These are phyloP conservation scores for Austrolebias charrua DNA, from an alignment of 2,797 vertebrate species.

Conservation along the genomic window DNA sequence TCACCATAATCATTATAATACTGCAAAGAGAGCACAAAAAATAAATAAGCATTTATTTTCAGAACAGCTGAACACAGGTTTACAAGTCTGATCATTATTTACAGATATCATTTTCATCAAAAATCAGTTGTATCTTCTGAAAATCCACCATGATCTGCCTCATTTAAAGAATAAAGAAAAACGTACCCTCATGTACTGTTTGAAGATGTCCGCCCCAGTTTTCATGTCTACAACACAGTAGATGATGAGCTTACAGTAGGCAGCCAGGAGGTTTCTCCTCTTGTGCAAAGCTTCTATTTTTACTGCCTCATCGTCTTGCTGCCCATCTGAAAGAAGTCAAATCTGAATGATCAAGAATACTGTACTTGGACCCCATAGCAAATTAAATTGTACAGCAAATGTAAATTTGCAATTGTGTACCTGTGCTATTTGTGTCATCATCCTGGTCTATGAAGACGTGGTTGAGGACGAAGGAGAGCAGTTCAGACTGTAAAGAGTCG, in stretches of 20 bases:
- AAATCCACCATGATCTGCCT: background rate
- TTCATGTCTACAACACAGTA: slow-evolving; percentile 99
- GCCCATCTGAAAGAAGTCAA: slow-evolving; percentile 82
- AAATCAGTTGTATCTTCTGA: background rate
- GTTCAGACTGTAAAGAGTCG: slow-evolving; percentile 92
- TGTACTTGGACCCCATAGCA: background rate
- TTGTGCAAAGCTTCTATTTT: slow-evolving; percentile 99
- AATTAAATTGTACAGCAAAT: background rate
- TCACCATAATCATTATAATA: slow-evolving; percentile 99
- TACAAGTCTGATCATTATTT: too few species aligned
- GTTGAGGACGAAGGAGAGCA: slow-evolving; percentile 97
- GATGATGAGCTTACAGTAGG: slow-evolving; percentile 98
- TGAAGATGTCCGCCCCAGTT: slow-evolving; percentile 98
- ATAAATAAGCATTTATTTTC: background rate
- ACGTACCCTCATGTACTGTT: slow-evolving; percentile 98
- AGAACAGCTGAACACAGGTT: background rate
- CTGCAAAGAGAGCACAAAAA: slow-evolving; percentile 62
- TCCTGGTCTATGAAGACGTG: slow-evolving; percentile 99
- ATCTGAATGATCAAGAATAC: background rate
- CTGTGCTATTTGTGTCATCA: slow-evolving; percentile 94
- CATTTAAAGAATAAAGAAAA: background rate
- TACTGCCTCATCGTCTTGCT: slow-evolving; percentile 97
- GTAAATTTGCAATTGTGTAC: slow-evolving; percentile 61
- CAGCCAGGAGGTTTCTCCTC: slow-evolving; percentile 96
- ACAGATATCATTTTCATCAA: background rate